phyloP scores from a whole-genome alignment of 2,797 vertebrate species.

The Pangasius sanitwongsei region DNA sequence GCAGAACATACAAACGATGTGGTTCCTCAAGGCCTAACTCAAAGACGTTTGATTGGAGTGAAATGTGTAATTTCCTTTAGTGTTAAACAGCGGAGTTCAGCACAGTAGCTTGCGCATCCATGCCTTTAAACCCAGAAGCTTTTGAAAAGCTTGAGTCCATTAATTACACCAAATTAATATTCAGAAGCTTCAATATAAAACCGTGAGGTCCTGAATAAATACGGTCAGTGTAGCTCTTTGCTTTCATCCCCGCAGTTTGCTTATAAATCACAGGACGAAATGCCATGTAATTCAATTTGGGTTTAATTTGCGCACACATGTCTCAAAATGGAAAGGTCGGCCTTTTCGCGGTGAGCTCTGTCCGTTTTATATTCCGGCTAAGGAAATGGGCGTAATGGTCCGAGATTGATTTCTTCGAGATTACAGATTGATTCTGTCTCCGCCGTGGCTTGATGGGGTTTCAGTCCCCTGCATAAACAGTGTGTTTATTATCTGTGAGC shows the following conservation, averaged over 20 bases:
- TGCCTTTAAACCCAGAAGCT: background rate
- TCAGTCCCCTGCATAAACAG: constrained; percentile 28
- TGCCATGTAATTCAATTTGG: constrained; percentile 51
- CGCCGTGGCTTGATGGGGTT: constrained; percentile 30
- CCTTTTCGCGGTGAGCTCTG: constrained; percentile 43
- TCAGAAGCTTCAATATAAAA: constrained; percentile 40
- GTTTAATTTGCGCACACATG: constrained; percentile 45
- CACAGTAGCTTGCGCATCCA: background rate
- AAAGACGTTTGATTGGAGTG: too few species aligned
- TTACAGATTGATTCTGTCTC: constrained; percentile 49
- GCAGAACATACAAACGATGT: background rate
- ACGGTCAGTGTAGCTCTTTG: constrained; percentile 33
- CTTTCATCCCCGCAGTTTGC: constrained; percentile 28
- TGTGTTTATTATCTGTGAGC: constrained; percentile 36
- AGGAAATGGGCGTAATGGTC: constrained; percentile 53
- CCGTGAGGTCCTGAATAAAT: constrained; percentile 32
- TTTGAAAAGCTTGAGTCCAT: background rate
- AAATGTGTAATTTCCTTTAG: background rate
- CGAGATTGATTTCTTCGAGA: constrained; percentile 58
- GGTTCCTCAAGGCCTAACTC: background rate
- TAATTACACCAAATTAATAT: constrained; percentile 22
- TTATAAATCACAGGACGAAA: constrained; percentile 42
- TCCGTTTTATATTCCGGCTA: constrained; percentile 45
- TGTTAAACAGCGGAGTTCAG: constrained; percentile 12
- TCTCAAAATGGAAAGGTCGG: constrained; percentile 56